These are phyloP conservation scores for Aricia artaxerxes DNA, from an alignment of 2,888 invertebrate species.

Conservation along the genomic window DNA sequence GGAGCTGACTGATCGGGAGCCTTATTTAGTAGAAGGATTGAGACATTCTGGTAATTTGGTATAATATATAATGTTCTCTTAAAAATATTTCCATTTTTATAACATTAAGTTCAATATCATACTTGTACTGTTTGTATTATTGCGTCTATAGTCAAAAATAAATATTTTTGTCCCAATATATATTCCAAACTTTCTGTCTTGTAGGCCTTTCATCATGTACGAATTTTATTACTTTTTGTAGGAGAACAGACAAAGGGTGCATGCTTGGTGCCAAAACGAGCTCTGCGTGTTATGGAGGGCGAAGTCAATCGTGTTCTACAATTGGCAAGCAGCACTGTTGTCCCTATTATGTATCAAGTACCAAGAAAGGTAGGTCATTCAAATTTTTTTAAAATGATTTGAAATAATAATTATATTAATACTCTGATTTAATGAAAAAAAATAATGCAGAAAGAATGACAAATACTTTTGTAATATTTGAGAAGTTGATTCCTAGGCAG, in stretches of 20 bases:
- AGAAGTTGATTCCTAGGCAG: no score
- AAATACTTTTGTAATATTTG: no score
- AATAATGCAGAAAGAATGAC: no score
- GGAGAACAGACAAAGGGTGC: conserved; percentile 98
- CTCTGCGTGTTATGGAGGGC: conserved; percentile 97
- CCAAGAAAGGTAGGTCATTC: conserved; percentile 86
- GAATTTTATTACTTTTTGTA: conserved; percentile 40
- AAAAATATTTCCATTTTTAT: background rate
- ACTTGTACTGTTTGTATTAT: background rate
- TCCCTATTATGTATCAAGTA: conserved; percentile 97
- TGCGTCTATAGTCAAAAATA: no score
- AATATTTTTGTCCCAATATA: no score
- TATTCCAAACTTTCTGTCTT: no score
- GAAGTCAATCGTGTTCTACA: conserved; percentile 96
- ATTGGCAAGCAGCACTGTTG: conserved; percentile 90
- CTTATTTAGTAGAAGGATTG: conserved; percentile 92
- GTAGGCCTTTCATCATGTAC: background rate
- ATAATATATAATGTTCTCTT: background rate
- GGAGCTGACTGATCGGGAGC: conserved; percentile 94
- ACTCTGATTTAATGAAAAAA: no score
- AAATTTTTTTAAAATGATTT: no score
- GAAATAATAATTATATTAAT: no score
- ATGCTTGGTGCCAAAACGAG: conserved; percentile 94
- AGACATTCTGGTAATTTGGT: conserved; percentile 84
- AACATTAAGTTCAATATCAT: background rate